Conservation (phyloP, 2,888 invertebrate genomes). For the Coecobrya sp. region DNA sequence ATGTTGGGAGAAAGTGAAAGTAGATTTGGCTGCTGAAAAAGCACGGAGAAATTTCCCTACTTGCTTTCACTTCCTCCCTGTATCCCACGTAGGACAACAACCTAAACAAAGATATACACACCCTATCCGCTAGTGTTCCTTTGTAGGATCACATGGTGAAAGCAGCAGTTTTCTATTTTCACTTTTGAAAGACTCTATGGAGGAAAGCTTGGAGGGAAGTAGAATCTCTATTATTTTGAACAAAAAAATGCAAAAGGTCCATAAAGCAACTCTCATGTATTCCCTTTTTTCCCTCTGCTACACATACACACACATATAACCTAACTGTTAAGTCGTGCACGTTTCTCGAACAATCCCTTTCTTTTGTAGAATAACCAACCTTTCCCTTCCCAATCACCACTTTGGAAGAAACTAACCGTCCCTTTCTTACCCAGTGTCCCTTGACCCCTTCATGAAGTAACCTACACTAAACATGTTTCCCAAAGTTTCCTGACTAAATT, state of each 20-base stretch:
- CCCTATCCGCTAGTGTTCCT: neutral
- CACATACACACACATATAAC: too few species aligned
- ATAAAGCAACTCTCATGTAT: constrained; percentile 8
- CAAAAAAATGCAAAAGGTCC: constrained; percentile 47
- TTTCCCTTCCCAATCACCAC: constrained; percentile 1
- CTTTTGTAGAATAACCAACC: neutral
- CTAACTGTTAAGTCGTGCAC: neutral
- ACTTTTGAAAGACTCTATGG: neutral
- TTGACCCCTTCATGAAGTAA: neutral
- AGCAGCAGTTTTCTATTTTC: neutral
- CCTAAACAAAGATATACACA: neutral
- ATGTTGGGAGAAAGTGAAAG: too few species aligned
- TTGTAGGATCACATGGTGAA: constrained; percentile 44
- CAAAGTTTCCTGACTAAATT: neutral
- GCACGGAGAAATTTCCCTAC: neutral
- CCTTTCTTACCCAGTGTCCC: neutral
- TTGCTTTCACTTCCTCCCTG: constrained; percentile 13
- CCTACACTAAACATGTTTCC: too few species aligned
- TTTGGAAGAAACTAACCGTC: neutral
- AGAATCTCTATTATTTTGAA: constrained; percentile 28
- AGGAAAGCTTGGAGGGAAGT: constrained; percentile 58
- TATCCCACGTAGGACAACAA: too few species aligned
- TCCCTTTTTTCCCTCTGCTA: constrained; percentile 10
- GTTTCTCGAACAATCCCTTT: neutral
- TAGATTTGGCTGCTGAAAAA: neutral